phyloP scores from a whole-genome alignment of 1,140 invertebrate species.

The Nasonia vitripennis region DNA sequence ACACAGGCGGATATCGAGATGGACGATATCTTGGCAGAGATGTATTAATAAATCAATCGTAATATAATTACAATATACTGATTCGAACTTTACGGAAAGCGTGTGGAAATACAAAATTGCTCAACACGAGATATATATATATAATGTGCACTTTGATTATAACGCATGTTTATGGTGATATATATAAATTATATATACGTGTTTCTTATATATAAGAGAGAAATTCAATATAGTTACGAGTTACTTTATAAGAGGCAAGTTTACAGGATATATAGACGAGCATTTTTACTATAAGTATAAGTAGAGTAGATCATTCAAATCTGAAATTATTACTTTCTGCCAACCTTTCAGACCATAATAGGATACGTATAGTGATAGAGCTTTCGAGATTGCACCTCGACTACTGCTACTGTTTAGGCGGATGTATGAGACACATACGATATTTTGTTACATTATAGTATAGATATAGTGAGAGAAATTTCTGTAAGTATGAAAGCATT shows the following conservation, averaged over 20 bases:
- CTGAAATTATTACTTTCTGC: neutral
- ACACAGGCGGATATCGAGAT: neutral
- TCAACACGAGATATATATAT: neutral
- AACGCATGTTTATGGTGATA: slow-evolving; percentile 25
- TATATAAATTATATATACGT: slow-evolving; percentile 24
- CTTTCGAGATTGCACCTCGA: slow-evolving; percentile 5
- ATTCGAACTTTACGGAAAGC: slow-evolving; percentile 33
- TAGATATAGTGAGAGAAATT: neutral
- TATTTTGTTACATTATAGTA: neutral
- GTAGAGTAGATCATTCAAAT: slow-evolving; percentile 1
- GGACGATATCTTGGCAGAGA: neutral
- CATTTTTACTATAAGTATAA: slow-evolving; percentile 6
- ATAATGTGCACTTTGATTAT: slow-evolving; percentile 31
- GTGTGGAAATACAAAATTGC: slow-evolving; percentile 36
- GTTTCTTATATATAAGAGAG: neutral
- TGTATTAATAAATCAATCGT: slow-evolving; percentile 8
- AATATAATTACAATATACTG: no score
- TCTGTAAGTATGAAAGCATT: neutral
- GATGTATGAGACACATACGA: neutral
- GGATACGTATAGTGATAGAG: neutral
- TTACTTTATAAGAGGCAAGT: slow-evolving; percentile 19
- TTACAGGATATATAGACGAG: slow-evolving; percentile 35
- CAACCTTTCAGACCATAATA: slow-evolving; percentile 40
- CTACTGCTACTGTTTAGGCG: slow-evolving; percentile 1
- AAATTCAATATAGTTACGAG: neutral